Percentiles rank a stretch among this genome's conserved stretches.
Evolutionary conservation across 2,888 invertebrate genomes (phyloP).

Genomic region (Euplagia quadripunctaria): DNA sequence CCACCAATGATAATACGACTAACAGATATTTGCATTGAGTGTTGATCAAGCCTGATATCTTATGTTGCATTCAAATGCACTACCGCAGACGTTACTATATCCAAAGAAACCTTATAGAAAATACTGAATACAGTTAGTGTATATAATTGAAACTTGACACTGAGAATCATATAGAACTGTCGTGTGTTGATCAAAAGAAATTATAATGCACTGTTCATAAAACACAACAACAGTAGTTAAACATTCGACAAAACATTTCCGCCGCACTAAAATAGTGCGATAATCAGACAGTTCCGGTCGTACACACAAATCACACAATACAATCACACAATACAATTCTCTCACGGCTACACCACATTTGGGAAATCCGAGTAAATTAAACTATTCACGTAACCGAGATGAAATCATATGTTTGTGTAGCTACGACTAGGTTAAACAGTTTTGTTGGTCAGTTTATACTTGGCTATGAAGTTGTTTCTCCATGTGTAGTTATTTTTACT

Average conservation of each 20-base stretch:
- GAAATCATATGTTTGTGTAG: constrained; percentile 1
- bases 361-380: constrained; percentile 33
- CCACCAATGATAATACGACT: no score
- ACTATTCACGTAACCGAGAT: constrained; percentile 15
- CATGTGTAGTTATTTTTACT: background rate
- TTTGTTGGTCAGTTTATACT: background rate
- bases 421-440: background rate
- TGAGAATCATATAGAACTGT: background rate
- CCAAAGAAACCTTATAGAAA: no score
- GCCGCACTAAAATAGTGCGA: constrained; percentile 28
- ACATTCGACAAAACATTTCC: constrained; percentile 15
- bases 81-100: no score
- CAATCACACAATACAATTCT: constrained; percentile 19
- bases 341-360: constrained; percentile 23
- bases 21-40: no score
- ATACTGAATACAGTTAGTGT: no score
- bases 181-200: background rate
- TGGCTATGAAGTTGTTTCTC: background rate
- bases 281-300: constrained; percentile 42
- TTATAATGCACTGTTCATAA: background rate
- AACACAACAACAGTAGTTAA: constrained; percentile 1
- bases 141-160: no score
- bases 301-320: constrained; percentile 20
- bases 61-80: no score
- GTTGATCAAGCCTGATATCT: no score